Evolutionary conservation across 2,888 invertebrate genomes (phyloP), one percentile per base, ranked within the genome.

Genomic region (Pteria penguin): DNA sequence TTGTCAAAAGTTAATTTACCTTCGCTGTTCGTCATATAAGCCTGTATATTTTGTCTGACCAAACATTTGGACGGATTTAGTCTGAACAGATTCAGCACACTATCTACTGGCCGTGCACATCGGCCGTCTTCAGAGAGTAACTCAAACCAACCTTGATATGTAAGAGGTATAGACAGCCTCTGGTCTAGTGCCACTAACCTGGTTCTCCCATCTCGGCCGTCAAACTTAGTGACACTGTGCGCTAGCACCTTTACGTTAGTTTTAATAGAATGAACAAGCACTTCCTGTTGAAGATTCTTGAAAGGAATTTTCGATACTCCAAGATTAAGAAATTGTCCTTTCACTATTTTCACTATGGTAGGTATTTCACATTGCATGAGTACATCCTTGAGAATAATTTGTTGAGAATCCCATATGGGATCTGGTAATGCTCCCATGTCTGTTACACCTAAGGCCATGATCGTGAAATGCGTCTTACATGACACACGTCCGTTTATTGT

Each of bases 51-150:
- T 73, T 89, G 96, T 83, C 97, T 94, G 4, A 97, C 96, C 79
- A 97, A 93, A 87, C 96, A 96, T 1, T 90, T 89, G 68, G 92
- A 92, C 24, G 93, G 93, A 74, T 91, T 92, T 52, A 89, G 83
- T 75, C 89, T 87, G 2, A 96, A 95, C 82, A 98, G 93, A 92
- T 97, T 97, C 79, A 94, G 93, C 1, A 98, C 97, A 80, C 96
- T 96, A 91, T 97, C 96, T 88, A 98, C 96, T 87, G 97, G 96
- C 80, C 96, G 94, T 8, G 97, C 97, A 29, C 97, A 96, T 85
- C 96, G 94, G 0, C 98, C 98, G 92, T 98, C 97, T 93, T 98
- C 98, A 90, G 97, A 97, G 36, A 98, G 93, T 67, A 98, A 94
- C 92, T 98, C 98, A 92, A 98, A 98, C 93, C 96, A 98, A 8